Conservation (phyloP, 2,113 vertebrate species). For the Tragelaphus imberbis region DNA sequence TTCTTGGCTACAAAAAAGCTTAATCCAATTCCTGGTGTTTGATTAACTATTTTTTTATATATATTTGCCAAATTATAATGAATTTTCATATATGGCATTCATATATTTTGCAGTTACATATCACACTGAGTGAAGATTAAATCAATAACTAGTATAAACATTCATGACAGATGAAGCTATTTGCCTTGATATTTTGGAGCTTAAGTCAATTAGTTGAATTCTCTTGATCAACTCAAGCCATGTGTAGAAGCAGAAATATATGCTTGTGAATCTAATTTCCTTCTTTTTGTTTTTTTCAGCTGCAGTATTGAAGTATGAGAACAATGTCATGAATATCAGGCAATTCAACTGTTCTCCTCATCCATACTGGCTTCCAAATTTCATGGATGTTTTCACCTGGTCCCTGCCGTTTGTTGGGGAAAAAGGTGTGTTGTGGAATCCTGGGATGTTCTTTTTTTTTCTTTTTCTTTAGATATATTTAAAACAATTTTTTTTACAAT, state of each 20-base stretch:
- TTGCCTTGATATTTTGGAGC: background rate
- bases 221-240: background rate
- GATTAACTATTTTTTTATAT: background rate
- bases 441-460: background rate
- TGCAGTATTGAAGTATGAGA: constrained; percentile 98
- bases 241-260: background rate
- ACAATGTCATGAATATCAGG: constrained; percentile 99
- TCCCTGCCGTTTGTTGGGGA: constrained; percentile 97
- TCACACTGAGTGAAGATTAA: background rate
- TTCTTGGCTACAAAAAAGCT: background rate
- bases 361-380: constrained; percentile 98
- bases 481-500: background rate
- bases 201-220: background rate
- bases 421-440: constrained; percentile 84
- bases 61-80: background rate
- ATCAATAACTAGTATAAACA: background rate
- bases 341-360: constrained; percentile 99
- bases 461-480: background rate
- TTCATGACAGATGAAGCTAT: background rate
- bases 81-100: background rate
- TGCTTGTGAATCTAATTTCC: background rate
- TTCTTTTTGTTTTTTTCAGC: constrained; percentile 78
- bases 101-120: background rate
- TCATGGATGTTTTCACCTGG: constrained; percentile 99
- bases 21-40: background rate